Evolutionary conservation across 53 echinoderm and acorn worm genomes (phyloP).

Genomic region (Echinarachnius parma): DNA sequence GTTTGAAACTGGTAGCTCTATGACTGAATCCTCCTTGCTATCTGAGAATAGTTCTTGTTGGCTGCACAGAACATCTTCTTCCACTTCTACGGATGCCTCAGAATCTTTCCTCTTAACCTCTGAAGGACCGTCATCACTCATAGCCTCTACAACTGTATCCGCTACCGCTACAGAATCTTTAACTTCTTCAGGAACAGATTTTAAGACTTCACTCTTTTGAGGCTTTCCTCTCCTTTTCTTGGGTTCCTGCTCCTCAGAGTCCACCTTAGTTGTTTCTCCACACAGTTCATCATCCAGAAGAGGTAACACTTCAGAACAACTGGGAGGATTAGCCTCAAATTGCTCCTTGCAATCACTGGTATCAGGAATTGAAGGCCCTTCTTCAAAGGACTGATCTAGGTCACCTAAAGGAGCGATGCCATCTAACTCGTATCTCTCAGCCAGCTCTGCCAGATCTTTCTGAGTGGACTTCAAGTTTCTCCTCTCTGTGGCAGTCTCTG

Average conservation of each 20-base stretch:
- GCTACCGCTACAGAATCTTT: no score
- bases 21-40: conserved; percentile 18
- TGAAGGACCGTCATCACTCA: background rate
- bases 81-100: background rate
- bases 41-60: conserved; percentile 1
- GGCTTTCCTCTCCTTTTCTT: background rate
- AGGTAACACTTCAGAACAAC: no score
- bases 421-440: conserved; percentile 78
- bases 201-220: no score
- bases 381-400: conserved; percentile 51
- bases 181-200: no score
- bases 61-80: conserved; percentile 10
- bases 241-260: conserved; percentile 8
- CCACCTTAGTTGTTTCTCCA: conserved; percentile 2
- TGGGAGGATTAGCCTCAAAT: background rate
- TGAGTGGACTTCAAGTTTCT: conserved; percentile 57
- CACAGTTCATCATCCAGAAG: background rate
- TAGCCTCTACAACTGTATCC: no score
- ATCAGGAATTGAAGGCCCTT: conserved; percentile 13
- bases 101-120: background rate
- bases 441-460: conserved; percentile 64
- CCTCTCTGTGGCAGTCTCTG: conserved; percentile 8
- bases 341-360: no score
- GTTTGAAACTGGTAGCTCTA: background rate
- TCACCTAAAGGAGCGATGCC: conserved; percentile 80